These are phyloP conservation scores for Enteromius paludinosus DNA, from an alignment of 2,797 vertebrate genomes.

Conservation along the genomic window DNA sequence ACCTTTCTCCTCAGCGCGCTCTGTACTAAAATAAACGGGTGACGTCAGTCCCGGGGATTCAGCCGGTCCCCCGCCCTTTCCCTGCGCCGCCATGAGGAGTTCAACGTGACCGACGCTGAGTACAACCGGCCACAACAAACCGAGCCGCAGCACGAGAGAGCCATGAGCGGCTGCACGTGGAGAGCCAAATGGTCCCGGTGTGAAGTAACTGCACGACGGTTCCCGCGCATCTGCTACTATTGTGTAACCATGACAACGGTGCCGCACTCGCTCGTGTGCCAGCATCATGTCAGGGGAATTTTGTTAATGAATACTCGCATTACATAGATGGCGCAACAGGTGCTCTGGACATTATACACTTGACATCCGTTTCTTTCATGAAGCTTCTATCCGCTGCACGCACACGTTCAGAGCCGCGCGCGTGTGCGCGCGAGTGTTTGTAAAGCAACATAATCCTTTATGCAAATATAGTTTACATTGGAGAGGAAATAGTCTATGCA, in stretches of 20 bases:
- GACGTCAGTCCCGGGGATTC: slow-evolving; percentile 68
- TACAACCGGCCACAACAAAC: slow-evolving; percentile 48
- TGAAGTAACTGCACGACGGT: slow-evolving; percentile 52
- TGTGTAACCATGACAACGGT: slow-evolving; percentile 24
- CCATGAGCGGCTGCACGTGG: slow-evolving; percentile 73
- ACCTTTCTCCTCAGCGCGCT: slow-evolving; percentile 56
- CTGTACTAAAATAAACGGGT: slow-evolving; percentile 57
- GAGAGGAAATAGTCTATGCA: background rate
- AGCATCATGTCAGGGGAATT: slow-evolving; percentile 9
- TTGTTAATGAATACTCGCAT: slow-evolving; percentile 13
- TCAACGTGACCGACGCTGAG: slow-evolving; percentile 75
- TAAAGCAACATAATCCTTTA: background rate
- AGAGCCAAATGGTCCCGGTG: slow-evolving; percentile 50
- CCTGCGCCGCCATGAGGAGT: slow-evolving; percentile 73
- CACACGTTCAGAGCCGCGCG: background rate
- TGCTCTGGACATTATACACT: background rate
- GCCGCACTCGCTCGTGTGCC: slow-evolving; percentile 9
- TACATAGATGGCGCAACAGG: slow-evolving; percentile 18
- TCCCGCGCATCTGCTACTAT: slow-evolving; percentile 46
- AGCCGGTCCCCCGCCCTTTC: slow-evolving; percentile 44
- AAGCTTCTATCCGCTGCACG: slow-evolving; percentile 14
- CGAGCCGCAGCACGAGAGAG: slow-evolving; percentile 34
- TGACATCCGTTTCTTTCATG: background rate
- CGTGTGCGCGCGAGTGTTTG: background rate
- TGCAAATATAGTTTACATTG: background rate